Conservation (phyloP, 2,888 invertebrate genomes). For the Amphiduros pacificus region DNA sequence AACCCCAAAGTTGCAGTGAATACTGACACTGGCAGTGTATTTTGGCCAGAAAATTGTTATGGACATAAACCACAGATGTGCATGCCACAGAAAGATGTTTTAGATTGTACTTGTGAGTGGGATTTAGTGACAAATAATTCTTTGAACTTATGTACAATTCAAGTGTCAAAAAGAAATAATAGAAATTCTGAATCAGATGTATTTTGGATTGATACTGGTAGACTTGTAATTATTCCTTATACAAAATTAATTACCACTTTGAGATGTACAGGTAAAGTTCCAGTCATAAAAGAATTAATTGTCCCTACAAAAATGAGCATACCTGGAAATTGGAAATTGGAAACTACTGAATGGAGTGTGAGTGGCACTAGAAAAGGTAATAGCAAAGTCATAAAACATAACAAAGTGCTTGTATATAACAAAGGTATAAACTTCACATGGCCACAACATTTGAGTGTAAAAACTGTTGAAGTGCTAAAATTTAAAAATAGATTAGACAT, state of each 20-base stretch:
- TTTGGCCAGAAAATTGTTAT: background rate
- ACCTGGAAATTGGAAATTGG: background rate
- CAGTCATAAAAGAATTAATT: background rate
- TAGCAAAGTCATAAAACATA: background rate
- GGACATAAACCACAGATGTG: background rate
- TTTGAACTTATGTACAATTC: background rate
- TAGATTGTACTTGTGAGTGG: background rate
- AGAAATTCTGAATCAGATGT: background rate
- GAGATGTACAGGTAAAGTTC: background rate
- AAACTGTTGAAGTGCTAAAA: background rate
- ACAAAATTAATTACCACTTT: background rate
- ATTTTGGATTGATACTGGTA: background rate
- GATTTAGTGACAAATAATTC: background rate
- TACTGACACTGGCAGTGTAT: background rate
- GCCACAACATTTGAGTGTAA: background rate
- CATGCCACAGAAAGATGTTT: background rate
- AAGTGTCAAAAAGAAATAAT: background rate
- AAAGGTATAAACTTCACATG: background rate
- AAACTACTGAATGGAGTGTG: background rate
- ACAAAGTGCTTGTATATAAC: background rate
- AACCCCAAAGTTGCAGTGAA: background rate
- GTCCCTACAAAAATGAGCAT: background rate
- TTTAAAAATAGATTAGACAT: background rate
- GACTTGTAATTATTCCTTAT: background rate
- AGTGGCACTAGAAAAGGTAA: background rate